Conservation (phyloP, 1,140 invertebrate species). For the Ceratosolen solmsi region DNA sequence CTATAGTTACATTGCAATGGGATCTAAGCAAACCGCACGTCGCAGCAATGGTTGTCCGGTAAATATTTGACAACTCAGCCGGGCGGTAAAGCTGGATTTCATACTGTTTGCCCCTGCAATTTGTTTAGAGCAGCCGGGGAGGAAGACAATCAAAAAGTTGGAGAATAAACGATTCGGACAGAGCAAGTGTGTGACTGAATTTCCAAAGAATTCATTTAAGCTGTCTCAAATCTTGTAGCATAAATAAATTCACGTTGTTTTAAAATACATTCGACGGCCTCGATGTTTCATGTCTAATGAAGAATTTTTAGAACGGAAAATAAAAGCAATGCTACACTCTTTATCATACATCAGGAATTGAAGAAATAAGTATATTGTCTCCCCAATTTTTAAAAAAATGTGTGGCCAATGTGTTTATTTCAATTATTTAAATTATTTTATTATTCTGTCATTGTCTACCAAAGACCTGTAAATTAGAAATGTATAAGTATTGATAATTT, state of each 20-base stretch:
- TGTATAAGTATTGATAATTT: too few relatives aligned
- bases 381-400: too few relatives aligned
- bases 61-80: slow-evolving; percentile 20
- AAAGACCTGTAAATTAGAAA: too few relatives aligned
- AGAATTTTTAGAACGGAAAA: background rate
- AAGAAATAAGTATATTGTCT: too few relatives aligned
- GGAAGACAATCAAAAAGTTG: background rate
- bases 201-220: background rate
- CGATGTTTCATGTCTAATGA: background rate
- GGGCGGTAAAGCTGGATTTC: slow-evolving; percentile 12
- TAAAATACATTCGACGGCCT: too few relatives aligned
- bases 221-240: background rate
- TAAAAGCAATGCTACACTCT: background rate
- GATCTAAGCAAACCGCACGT: slow-evolving; percentile 2
- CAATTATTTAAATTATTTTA: too few relatives aligned
- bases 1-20: background rate
- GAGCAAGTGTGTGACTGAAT: background rate
- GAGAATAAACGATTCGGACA: background rate
- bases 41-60: slow-evolving; percentile 11
- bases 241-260: background rate
- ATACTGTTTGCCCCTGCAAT: slow-evolving; percentile 2
- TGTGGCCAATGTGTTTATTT: too few relatives aligned
- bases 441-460: too few relatives aligned
- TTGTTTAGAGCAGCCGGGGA: background rate
- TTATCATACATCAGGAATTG: too few relatives aligned